phyloP scores from a whole-genome alignment of 2,113 vertebrate species.

The Thryonomys swinderianus region DNA sequence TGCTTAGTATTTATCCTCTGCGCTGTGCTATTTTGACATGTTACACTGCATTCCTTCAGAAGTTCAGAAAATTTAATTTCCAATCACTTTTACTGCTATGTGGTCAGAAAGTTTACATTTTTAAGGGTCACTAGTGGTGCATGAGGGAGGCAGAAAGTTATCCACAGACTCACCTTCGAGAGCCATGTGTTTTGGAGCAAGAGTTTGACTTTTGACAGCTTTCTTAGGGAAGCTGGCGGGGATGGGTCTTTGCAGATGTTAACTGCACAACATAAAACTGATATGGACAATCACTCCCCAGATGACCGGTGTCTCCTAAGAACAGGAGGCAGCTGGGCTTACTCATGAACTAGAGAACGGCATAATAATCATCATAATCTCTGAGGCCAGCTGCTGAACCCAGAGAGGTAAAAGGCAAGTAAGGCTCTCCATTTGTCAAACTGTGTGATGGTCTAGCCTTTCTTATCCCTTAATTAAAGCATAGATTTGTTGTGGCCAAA shows the following conservation, averaged over 20 bases:
- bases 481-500: conserved; percentile 25
- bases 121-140: neutral
- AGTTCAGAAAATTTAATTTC: conserved; percentile 28
- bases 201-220: conserved; percentile 47
- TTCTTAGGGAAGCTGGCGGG: conserved; percentile 42
- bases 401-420: conserved; percentile 47
- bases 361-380: conserved; percentile 46
- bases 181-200: neutral
- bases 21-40: neutral
- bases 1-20: conserved; percentile 33
- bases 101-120: conserved; percentile 13
- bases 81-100: neutral
- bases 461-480: conserved; percentile 28
- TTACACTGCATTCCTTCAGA: conserved; percentile 3
- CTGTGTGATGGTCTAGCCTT: neutral
- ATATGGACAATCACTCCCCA: conserved; percentile 58
- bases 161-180: neutral
- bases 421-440: conserved; percentile 35
- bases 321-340: conserved; percentile 31
- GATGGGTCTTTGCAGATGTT: conserved; percentile 50
- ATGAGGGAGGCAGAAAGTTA: neutral
- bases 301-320: conserved; percentile 20
- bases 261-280: conserved; percentile 61
- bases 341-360: conserved; percentile 51
- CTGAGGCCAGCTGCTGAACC: conserved; percentile 58